Base-by-base conservation (phyloP, 2,113 vertebrate genomes). In the Macrotus californicus region DNA sequence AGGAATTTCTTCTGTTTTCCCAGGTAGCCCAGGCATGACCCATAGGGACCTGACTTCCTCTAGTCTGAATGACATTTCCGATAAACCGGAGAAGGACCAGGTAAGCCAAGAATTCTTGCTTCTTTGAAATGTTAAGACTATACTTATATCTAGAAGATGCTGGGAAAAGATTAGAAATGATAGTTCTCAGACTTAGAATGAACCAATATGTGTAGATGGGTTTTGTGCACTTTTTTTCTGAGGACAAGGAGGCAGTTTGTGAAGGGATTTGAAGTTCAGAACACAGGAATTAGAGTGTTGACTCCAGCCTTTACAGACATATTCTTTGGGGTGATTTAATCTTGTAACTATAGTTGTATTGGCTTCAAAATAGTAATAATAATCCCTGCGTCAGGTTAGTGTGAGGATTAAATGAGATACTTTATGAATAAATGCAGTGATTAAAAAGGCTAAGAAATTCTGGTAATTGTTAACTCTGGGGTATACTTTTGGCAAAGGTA, bases 21-120 rank as follows among this genome's bases (percentile, higher is more conserved):
- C 98, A 99, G 99, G 99, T 97, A 99, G 99, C 94, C 99, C 99
- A 73, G 98, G 98, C 96, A 99, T 99, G 92, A 87, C 99, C 31
- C 99, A 99, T 93, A 98, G 98, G 94, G 99, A 99, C 98, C 97
- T 99, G 98, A 98, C 99, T 26, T 99, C 99, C 93, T 99, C 98
- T 98, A 99, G 99, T 95, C 96, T 99, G 96, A 99, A 99, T 0
- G 99, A 99, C 98, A 99, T 99, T 96, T 99, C 99, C 0, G 99
- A 99, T 98, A 99, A 99, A 95, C 99, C 99, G 4, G 99, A 99
- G 61, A 99, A 99, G 94, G 99, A 99, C 21, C 99, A 99, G 99
- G 99, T 99, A 97, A 98, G 99, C 93, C 54, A 66, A 86, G 24
- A 29, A 1, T 59, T 56, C 21, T 36, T 36, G 8, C 22, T 81